Base-by-base conservation (phyloP, 92 coral and sea anemone species). In the Micromussa lordhowensis region DNA sequence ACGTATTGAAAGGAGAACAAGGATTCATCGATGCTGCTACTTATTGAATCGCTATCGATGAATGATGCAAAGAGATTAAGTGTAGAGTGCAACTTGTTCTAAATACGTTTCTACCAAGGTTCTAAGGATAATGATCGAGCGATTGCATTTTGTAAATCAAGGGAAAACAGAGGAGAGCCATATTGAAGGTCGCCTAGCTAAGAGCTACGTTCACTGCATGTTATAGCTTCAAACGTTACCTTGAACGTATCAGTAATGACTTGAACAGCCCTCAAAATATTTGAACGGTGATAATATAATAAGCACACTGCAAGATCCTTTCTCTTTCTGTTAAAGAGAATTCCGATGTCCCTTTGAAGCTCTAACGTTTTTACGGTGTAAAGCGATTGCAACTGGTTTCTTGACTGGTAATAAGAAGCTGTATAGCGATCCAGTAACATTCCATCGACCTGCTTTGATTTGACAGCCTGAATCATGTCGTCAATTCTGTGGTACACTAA, bases 401-500 rank as follows among this genome's bases (percentile, higher is more conserved):
- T 64, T 48, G n/a, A 7, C 76, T 82, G 77, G n/a, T 66, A 82
- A 66, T 64, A 68, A 7, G 59, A n/a, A 5, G 75, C 76, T 5
- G 85, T n/a, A 61, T 66, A 82, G 61, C 31, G 76, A 38, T 82
- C 85, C 34, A 82, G 26, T 1, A 68, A 44, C 76, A 82, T 64
- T 68, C 77, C 85, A 44, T 82, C 85, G 1, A 82, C 57, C 8
- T 64, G 16, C 3, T 68, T 28, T 1, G 85, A 69, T 15, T 68
- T 28, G 4, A 82, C 21, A n/a, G 58, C 85, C 61, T 68, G 35
- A n/a, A 26, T 28, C 15, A 68, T 48, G 85, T 82, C 85, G 8
- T 82, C 85, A 26, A 82, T 44, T 38, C 63, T 66, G 18, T 24
- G 22, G 61, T 38, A 68, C 24, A 26, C 85, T 82, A 68, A 15